Percentiles rank a stretch among this genome's conserved stretches.
phyloP scores from a whole-genome alignment of 2,797 vertebrate species.

The Cercopithecus petaurista region DNA sequence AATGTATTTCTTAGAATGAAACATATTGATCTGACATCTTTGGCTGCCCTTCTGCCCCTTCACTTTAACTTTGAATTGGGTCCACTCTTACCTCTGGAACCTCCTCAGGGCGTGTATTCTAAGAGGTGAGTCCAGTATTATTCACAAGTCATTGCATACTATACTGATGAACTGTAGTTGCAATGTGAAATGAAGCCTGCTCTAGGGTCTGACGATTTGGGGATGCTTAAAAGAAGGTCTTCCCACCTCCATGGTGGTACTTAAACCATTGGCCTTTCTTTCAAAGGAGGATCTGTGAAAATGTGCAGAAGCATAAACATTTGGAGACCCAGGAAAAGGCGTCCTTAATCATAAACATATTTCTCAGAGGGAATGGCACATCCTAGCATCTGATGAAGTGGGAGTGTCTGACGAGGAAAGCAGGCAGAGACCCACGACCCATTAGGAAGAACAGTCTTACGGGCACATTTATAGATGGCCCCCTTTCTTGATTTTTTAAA shows the following conservation, averaged over 20 bases:
- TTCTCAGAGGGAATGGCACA: fast-evolving
- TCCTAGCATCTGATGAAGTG: fast-evolving
- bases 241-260: fast-evolving
- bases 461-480: fast-evolving
- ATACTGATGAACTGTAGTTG: neutral
- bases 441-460: fast-evolving
- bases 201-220: neutral
- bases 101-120: neutral
- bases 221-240: neutral
- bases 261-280: neutral
- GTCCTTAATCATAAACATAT: neutral
- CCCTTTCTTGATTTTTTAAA: neutral
- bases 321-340: neutral
- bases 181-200: fast-evolving
- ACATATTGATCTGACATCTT: neutral
- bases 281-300: neutral
- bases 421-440: fast-evolving
- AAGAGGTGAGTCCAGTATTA: fast-evolving
- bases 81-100: neutral
- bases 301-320: fast-evolving
- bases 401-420: fast-evolving
- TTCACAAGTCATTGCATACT: fast-evolving
- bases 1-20: no score
- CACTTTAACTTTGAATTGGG: neutral
- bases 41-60: neutral